Base-by-base conservation (phyloP, 2,113 vertebrate genomes). In the Nansenia antarctica region DNA sequence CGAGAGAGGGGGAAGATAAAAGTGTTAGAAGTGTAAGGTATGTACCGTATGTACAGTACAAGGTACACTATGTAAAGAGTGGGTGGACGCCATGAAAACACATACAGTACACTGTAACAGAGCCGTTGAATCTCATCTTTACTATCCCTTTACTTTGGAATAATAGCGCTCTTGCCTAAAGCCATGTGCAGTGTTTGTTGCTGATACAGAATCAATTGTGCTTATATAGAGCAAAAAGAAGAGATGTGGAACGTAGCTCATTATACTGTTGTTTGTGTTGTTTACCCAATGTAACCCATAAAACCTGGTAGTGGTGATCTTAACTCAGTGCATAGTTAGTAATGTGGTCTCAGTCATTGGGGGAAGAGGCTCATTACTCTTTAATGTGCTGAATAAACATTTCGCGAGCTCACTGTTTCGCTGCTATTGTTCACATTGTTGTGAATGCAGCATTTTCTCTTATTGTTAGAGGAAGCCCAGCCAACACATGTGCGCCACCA, bases 341-440 rank as follows among this genome's bases (percentile, higher is more conserved):
- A 85, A 87, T 85, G 86, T 84, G 86, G 74, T 81, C 78, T 85
- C 84, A 85, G 85, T 87, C 87, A 88, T 83, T 70, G 82, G 84
- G 86, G 77, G 83, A 83, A 79, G 82, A 74, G 72, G 77, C 86
- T 88, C 87, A 91, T 89, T 85, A 86, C 84, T 87, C 85, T 87
- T 87, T 89, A 91, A 92, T 87, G 77, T 91, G 90, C 91, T 91
- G 91, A 92, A 85, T 90, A 91, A 90, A 92, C 90, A 92, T 83
- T 91, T 86, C 75, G 53, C 66, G 47, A 67, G 61, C 60, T 87
- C 85, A 73, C 79, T 29, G 67, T 77, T 82, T 69, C 72, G 14
- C 69, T 9, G 67, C 89, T 84, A 90, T 92, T 91, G 89, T 90
- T 91, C 85, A 67, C 73, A 86, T 86, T 90, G 87, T 88, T 91